Conservation (phyloP, 2,113 vertebrate genomes). For the Lamprologus ornatipinnis region DNA sequence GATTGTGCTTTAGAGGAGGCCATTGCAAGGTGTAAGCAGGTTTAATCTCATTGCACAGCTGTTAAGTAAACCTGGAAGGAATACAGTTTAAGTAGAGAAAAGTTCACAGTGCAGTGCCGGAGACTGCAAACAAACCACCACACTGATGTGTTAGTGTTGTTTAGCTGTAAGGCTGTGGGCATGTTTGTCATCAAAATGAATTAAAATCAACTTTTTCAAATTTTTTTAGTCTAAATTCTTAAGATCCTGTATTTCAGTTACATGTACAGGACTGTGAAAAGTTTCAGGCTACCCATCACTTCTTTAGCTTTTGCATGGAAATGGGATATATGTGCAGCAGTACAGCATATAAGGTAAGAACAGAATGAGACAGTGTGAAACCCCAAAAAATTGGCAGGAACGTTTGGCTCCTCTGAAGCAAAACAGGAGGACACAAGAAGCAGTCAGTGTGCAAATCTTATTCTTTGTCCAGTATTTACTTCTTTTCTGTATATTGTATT, state of each 20-base stretch:
- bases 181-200: not conserved
- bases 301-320: not conserved
- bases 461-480: not conserved
- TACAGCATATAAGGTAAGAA: not conserved
- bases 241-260: not conserved
- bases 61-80: not conserved
- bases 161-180: not conserved
- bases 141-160: not conserved
- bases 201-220: not conserved
- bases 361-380: not conserved
- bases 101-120: not conserved
- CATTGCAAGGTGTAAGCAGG: not conserved
- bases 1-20: slow-evolving; percentile 1
- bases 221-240: not conserved
- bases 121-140: not conserved
- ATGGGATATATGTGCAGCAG: not conserved
- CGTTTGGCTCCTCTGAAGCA: not conserved
- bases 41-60: slow-evolving; percentile 14
- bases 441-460: not conserved
- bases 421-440: not conserved
- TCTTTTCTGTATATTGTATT: not conserved
- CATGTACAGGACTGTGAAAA: not conserved
- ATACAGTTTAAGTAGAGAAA: not conserved
- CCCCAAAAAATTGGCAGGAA: not conserved
- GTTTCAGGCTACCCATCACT: not conserved